Percentiles rank a stretch among this genome's conserved stretches.
Evolutionary conservation across 2,113 vertebrate genomes (phyloP).

Genomic region (Myanophis thanlyinensis): DNA sequence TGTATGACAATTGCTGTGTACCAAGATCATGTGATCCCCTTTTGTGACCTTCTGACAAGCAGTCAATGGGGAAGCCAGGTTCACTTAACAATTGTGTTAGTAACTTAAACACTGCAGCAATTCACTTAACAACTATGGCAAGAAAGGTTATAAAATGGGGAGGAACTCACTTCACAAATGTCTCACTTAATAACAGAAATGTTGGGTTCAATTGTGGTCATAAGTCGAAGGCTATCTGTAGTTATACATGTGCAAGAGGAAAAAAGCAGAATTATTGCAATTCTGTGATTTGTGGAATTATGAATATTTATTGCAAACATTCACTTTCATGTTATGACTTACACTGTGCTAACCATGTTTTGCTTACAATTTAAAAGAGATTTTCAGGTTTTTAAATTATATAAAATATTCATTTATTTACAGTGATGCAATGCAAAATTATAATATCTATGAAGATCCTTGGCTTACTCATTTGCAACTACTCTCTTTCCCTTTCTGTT

Average conservation of each 20-base stretch:
- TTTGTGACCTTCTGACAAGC: no score
- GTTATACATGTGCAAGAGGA: background rate
- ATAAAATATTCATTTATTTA: background rate
- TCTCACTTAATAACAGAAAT: no score
- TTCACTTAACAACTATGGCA: no score
- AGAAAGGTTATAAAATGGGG: no score
- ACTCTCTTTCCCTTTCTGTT: background rate
- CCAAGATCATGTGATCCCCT: no score
- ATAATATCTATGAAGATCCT: background rate
- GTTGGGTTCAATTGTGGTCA: no score
- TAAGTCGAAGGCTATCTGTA: background rate
- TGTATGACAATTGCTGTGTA: no score
- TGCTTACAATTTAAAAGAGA: background rate
- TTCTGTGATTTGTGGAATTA: background rate
- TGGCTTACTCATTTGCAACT: background rate
- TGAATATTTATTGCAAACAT: background rate
- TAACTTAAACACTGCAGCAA: no score
- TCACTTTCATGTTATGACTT: background rate
- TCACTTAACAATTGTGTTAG: no score
- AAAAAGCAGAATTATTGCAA: background rate
- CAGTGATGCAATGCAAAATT: background rate
- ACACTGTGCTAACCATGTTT: background rate
- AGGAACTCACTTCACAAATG: no score
- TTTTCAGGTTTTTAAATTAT: background rate
- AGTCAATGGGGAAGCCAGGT: no score